Conservation (phyloP, 2,113 vertebrate genomes). For the Notiomystis cincta region DNA sequence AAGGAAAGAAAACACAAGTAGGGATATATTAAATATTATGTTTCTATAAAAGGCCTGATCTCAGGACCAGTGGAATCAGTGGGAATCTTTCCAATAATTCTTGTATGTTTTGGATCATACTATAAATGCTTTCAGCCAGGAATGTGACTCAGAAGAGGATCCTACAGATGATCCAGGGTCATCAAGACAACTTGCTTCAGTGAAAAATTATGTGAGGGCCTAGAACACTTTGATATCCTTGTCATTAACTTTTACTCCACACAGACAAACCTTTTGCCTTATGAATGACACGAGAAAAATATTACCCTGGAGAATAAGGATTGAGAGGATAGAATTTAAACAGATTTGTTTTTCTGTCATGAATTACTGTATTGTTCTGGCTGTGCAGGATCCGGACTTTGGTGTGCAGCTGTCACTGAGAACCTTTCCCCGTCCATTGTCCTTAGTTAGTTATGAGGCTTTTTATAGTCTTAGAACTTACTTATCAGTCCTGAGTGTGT, state of each 20-base stretch:
- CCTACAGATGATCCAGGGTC: background rate
- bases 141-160: background rate
- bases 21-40: background rate
- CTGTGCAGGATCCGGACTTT: background rate
- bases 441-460: background rate
- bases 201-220: background rate
- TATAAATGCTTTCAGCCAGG: background rate
- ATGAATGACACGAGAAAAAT: background rate
- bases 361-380: background rate
- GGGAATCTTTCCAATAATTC: background rate
- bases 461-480: slow-evolving; percentile 30
- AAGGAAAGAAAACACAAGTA: background rate
- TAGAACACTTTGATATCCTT: background rate
- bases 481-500: slow-evolving; percentile 29
- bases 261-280: background rate
- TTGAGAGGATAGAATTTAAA: background rate
- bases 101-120: background rate
- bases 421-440: background rate
- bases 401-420: background rate
- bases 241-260: background rate
- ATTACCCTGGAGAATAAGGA: background rate
- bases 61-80: background rate
- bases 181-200: background rate
- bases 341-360: background rate
- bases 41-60: background rate